Percentiles rank a stretch among this genome's conserved stretches.
Conservation (phyloP, 2,888 invertebrate genomes). For the Dynastes tityus region DNA sequence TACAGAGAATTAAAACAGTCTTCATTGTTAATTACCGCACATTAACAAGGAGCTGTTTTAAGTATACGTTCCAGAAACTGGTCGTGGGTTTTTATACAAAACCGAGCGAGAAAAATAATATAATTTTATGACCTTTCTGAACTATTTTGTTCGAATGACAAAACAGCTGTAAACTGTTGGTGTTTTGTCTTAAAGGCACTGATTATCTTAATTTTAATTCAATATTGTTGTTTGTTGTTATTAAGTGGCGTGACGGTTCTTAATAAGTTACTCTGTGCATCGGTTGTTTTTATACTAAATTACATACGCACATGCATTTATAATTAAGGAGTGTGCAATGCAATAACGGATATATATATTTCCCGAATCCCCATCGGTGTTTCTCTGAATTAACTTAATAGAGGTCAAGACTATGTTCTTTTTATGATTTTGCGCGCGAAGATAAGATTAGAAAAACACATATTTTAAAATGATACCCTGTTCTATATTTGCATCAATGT, state of each 20-base stretch:
- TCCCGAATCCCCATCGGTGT: constrained; percentile 9
- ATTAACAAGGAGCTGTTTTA: constrained; percentile 7
- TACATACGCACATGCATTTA: constrained; percentile 1
- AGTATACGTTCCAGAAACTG: not conserved
- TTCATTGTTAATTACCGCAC: constrained; percentile 28
- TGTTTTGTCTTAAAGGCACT: constrained; percentile 33
- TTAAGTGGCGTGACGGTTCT: constrained; percentile 14
- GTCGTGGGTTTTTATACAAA: constrained; percentile 32
- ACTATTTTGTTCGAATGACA: constrained; percentile 24
- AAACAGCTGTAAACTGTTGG: constrained; percentile 19
- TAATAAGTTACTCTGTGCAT: not conserved
- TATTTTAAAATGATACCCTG: too few species aligned
- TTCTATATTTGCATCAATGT: too few species aligned
- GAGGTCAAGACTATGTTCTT: not conserved
- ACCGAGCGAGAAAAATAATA: constrained; percentile 11
- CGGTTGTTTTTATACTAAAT: not conserved
- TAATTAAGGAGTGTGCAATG: not conserved
- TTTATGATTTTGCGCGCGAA: too few species aligned
- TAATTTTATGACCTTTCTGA: constrained; percentile 33
- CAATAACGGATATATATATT: not conserved
- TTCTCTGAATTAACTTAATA: not conserved
- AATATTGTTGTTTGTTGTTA: constrained; percentile 21
- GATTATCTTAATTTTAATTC: constrained; percentile 22
- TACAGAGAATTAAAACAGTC: not conserved
- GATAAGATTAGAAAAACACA: too few species aligned